A percentile compares a stretch with the other conserved stretches of the same genome.
phyloP scores from a whole-genome alignment of 2,797 vertebrate species.

The Siniperca obscura region DNA sequence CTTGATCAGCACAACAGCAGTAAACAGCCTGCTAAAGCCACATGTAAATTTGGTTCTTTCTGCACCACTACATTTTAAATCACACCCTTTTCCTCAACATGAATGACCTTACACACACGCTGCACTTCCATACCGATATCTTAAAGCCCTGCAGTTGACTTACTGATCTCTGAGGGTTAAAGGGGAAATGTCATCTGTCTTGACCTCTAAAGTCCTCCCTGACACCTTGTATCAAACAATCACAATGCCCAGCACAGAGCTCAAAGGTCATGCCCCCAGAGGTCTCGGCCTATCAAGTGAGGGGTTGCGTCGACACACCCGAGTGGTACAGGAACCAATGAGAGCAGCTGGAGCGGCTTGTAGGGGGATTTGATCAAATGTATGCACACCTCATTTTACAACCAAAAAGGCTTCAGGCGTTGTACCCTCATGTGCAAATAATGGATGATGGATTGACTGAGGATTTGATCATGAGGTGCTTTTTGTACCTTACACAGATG shows the following conservation, averaged over 20 bases:
- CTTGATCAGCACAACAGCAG: not conserved
- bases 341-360: conserved; percentile 17
- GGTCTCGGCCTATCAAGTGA: conserved; percentile 43
- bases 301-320: not conserved
- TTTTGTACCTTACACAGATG: conserved; percentile 23
- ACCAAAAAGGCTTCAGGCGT: conserved; percentile 39
- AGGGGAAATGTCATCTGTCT: conserved; percentile 56
- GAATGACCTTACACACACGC: conserved; percentile 1
- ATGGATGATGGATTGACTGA: conserved; percentile 48
- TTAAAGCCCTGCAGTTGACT: conserved; percentile 13
- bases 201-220: conserved; percentile 53
- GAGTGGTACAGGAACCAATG: conserved; percentile 35
- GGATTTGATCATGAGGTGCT: conserved; percentile 36
- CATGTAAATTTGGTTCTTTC: not conserved
- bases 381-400: conserved; percentile 55
- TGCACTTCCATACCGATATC: not conserved
- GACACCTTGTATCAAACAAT: conserved; percentile 53
- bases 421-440: conserved; percentile 44
- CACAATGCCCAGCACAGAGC: conserved; percentile 7
- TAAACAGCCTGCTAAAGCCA: not conserved
- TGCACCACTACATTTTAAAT: conserved; percentile 22
- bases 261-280: conserved; percentile 50
- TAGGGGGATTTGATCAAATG: conserved; percentile 49
- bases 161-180: conserved; percentile 41
- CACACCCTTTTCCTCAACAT: conserved; percentile 5